Base-by-base conservation (phyloP, 2,113 vertebrate species). In the Archocentrus centrarchus region DNA sequence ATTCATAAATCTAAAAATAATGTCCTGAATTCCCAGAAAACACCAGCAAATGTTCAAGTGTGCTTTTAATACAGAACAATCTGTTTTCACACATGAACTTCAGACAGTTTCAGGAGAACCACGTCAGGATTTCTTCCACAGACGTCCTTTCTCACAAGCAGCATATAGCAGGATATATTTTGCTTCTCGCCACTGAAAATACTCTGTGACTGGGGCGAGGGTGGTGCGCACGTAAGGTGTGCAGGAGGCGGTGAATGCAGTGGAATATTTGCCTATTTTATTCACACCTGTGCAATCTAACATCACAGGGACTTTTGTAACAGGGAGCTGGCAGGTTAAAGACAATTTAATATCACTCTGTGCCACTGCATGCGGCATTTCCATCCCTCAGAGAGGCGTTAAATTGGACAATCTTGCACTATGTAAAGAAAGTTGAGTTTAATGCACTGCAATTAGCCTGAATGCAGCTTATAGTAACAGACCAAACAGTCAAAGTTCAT, bases 141-240 rank as follows among this genome's bases (percentile, higher is more conserved):
- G 66, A 20, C 32, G 44, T 32, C 0, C 0, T 53, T 32, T 53
- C 10, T 73, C 66, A 13, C 66, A 53, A 9, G 24, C 7, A 30
- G 17, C 41, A 53, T 5, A 3, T 15, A 32, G 66, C 5, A 0
- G 24, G 15, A 11, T 0, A 0, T 7, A 4, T 20, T 6, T 32
- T 47, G 50, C 44, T 32, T 70, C 18, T 6, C 1, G 20, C 66
- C 50, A 18, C 6, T 20, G 24, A 44, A 30, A 73, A 50, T 5
- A 27, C 24, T 8, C 24, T 11, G 15, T 0, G 64, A 0, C 24
- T 70, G 66, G 7, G 30, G 66, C 44, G 15, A 73, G 24, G 44
- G 24, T 7, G 24, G 17, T 0, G 6, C 44, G 11, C 24, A 32
- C 44, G 37, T 41, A 7, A 24, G 11, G 18, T 7, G 18, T 55